A percentile compares a stretch with the other conserved stretches of the same genome.
Evolutionary conservation across 2,113 vertebrate genomes (phyloP).

Genomic region (Pseudorectes ferrugineus): DNA sequence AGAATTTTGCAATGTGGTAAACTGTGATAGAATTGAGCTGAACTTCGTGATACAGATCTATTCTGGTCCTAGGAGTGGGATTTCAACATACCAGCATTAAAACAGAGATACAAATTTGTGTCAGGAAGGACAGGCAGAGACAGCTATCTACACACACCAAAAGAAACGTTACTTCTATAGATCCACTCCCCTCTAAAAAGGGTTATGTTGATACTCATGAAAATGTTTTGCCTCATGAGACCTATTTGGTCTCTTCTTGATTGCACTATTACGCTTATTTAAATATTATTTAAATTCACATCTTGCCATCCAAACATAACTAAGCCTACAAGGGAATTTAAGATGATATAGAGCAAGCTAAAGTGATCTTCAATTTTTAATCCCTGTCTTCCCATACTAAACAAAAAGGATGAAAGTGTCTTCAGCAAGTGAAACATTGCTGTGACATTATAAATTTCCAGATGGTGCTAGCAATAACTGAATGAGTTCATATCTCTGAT

Average conservation of each 20-base stretch:
- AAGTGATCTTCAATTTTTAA: constrained; percentile 36
- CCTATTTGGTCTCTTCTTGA: neutral
- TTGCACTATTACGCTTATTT: neutral
- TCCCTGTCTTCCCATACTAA: neutral
- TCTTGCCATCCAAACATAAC: neutral
- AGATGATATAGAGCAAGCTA: neutral
- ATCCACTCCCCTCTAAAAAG: neutral
- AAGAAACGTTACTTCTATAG: neutral
- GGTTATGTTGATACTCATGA: neutral
- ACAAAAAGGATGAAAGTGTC: constrained; percentile 1
- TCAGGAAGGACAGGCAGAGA: neutral
- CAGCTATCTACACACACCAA: neutral
- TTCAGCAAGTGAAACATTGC: constrained; percentile 12
- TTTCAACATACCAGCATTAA: neutral
- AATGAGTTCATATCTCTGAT: constrained; percentile 19
- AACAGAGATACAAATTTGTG: neutral
- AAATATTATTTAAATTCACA: constrained; percentile 43
- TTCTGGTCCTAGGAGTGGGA: neutral
- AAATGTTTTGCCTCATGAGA: neutral
- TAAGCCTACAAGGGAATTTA: neutral
- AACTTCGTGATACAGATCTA: neutral
- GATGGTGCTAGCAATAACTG: constrained; percentile 13
- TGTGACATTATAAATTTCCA: constrained; percentile 27
- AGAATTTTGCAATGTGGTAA: neutral
- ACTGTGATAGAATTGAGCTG: neutral